Base-by-base conservation (phyloP, 1,140 invertebrate species). In the Leptinotarsa texana region DNA sequence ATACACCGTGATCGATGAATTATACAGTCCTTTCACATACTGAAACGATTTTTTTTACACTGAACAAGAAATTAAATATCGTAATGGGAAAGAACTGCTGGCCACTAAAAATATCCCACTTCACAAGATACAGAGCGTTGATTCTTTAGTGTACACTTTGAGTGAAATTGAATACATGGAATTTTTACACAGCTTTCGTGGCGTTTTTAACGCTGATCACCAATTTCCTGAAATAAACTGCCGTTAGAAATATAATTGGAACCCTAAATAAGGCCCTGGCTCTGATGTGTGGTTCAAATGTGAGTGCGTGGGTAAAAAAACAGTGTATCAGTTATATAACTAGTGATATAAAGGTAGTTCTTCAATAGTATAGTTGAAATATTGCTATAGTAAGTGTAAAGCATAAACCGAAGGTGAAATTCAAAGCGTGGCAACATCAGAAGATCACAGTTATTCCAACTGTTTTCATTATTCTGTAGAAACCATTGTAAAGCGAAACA, bases 161-260 rank as follows among this genome's bases (percentile, higher is more conserved):
- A 70, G 69, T 69, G 3, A 74, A 74, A 68, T 68, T 72, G 63
- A 74, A 63, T 74, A 66, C 75, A 77, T 75, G 66, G 72, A 69
- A 66, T 76, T 77, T 79, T 71, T 73, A 79, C 67, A 69, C 67
- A 42, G 24, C 27, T 69, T 48, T 49, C 63, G 72, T 62, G 69
- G 65, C 68, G 42, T 73, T 75, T 73, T 77, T 77, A 81, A 72
- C 80, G 80, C 75, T 81, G 78, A 76, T 83, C 81, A 79, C 81
- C 79, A 80, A 81, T 78, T 78, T 83, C 82, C 82, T 83, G 82
- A 82, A 83, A 83, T 78, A 72, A 79, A 80, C 48, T 15, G 21
- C 18, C 17, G 22, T 70, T 70, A 70, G 67, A 70, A 24, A 67
- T n/a, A 69, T 51, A 57, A 63, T 74, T 61, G 61, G 15, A 57